Evolutionary conservation across 2,797 vertebrate species (phyloP), one percentile per base, ranked within the genome.

Genomic region (Bovichtus variegatus): DNA sequence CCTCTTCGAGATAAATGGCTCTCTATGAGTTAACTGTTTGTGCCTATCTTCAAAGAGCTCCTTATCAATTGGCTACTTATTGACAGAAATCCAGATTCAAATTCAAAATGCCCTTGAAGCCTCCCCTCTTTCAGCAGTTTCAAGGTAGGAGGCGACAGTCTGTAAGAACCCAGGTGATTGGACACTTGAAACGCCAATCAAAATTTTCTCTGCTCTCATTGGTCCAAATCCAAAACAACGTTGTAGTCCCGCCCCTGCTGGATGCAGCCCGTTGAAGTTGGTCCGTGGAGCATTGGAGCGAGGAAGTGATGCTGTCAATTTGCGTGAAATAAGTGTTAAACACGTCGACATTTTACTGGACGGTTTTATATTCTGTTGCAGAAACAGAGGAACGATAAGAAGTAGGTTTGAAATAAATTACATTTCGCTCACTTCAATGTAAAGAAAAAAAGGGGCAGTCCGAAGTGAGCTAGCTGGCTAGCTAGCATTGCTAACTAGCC

Each of bases 231-330:
- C 49, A 68, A 50, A 64, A 76, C 62, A 64, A 40, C 7, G 5
- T 0, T 9, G 6, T 46, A 19, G 51, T 49, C 43, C 74, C 78
- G 27, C 82, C 82, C 0, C 3, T n/a, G 23, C 51, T 2, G 1
- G 1, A 0, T 27, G 29, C 59, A 2, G 46, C 21, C 89, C 92
- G 93, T n/a, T n/a, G 94, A 95, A 94, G 94, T 92, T 87, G 67
- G 43, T 72, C 64, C 63, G 19, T 10, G 1, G 34, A 34, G 31
- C n/a, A n/a, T n/a, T 34, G 7, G 12, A 44, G 13, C 7, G 23
- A 25, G 40, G n/a, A 80, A n/a, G 72, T 40, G 79, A 83, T 89
- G 85, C 73, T 44, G 46, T 61, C 55, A 59, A 72, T 90, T 83
- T 87, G 18, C n/a, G 54, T 73, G 19, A 78, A 69, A 62, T 51